A percentile compares a stretch with the other conserved stretches of the same genome.
Evolutionary conservation across 2,888 invertebrate genomes (phyloP).

Genomic region (Synanthedon vespiformis): DNA sequence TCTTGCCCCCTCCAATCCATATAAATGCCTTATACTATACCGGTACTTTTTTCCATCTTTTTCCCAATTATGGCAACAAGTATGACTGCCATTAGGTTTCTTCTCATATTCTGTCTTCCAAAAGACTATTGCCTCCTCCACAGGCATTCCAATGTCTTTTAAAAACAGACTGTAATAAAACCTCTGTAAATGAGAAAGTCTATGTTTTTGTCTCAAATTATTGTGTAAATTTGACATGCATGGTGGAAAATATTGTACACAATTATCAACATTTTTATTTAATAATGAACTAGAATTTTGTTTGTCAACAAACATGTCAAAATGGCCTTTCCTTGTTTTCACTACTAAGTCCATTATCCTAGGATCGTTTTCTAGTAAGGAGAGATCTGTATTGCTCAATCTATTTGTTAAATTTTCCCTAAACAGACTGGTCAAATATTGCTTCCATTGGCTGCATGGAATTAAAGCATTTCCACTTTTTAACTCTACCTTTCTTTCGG

Average conservation of each 20-base stretch:
- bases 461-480: slow-evolving; percentile 60
- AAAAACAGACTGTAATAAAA: slow-evolving; percentile 78
- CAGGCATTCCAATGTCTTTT: slow-evolving; percentile 77
- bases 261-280: slow-evolving; percentile 48
- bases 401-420: slow-evolving; percentile 42
- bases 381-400: slow-evolving; percentile 29
- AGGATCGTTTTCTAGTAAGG: slow-evolving; percentile 35
- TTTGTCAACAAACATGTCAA: slow-evolving; percentile 15
- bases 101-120: slow-evolving; percentile 75
- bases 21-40: slow-evolving; percentile 78
- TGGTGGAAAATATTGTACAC: slow-evolving; percentile 65
- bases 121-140: slow-evolving; percentile 73
- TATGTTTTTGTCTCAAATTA: slow-evolving; percentile 65
- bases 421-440: slow-evolving; percentile 57
- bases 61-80: slow-evolving; percentile 75
- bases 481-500: slow-evolving; percentile 62
- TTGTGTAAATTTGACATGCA: slow-evolving; percentile 75
- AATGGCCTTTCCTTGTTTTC: slow-evolving; percentile 26
- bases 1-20: slow-evolving; percentile 77
- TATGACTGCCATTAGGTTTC: slow-evolving; percentile 44
- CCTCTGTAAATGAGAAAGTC: slow-evolving; percentile 73
- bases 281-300: slow-evolving; percentile 16
- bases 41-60: slow-evolving; percentile 72
- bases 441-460: slow-evolving; percentile 70
- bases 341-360: slow-evolving; percentile 38